Evolutionary conservation across 2,113 vertebrate species (phyloP), one percentile per base, ranked within the genome.

Genomic region (Balaeniceps rex): DNA sequence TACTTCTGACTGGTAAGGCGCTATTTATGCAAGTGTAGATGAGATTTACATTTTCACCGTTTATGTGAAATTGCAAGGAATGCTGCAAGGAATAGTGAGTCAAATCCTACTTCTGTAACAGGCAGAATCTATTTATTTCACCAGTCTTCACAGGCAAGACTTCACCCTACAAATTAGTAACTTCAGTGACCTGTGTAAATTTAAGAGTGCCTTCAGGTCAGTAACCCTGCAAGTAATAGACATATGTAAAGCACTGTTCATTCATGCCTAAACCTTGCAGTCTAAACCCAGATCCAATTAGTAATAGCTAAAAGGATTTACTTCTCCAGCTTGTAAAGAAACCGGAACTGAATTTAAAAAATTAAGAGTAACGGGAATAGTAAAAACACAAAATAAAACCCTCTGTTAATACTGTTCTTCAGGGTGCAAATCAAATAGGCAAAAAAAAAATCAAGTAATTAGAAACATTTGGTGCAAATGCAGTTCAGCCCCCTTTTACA

Each of bases 141-240:
- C 18, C 64, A 90, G 49, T 61, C 55, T 87, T 95, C 70, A 52
- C 55, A 75, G 54, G 46, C n/a, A 90, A 93, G 76, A 71, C 79
- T 92, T 92, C 72, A 88, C 36, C 52, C 66, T 57, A 85, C 95
- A 96, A 96, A 97, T 96, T 79, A 95, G 31, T 91, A 77, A 87
- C 83, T 96, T 80, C 95, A 92, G 52, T 94, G 81, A 95, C 95
- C 92, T 95, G 90, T 81, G 33, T 55, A 95, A 96, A 93, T 95
- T 90, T 92, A 95, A 95, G 79, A 93, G 63, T 87, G 93, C 94
- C 94, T 91, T 95, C 85, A 95, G 94, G 95, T 96, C 95, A 96
- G 66, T 78, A 88, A 91, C 74, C 85, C 71, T 90, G 70, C 68
- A 66, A 93, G 55, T 71, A 83, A 58, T 22, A 96, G 79, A 90